Percentiles rank a stretch among this genome's conserved stretches.
These are phyloP conservation scores for Fregata magnificens DNA, from an alignment of 2,113 vertebrate genomes.

Conservation along the genomic window DNA sequence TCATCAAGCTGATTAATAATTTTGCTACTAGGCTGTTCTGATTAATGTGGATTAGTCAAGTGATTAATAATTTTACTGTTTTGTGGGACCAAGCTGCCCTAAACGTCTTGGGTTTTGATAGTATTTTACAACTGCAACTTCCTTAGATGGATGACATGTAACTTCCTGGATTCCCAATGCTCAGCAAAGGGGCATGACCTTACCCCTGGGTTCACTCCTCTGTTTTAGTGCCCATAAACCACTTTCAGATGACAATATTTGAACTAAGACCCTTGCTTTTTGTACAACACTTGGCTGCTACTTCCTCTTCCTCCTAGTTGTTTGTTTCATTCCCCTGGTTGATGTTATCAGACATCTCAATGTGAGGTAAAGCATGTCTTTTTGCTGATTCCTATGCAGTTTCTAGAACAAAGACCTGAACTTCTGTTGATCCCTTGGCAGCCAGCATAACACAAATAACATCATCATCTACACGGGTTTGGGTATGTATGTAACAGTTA, in stretches of 20 bases:
- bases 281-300: not conserved
- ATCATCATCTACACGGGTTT: not conserved
- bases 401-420: constrained; percentile 14
- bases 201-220: not conserved
- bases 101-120: constrained; percentile 31
- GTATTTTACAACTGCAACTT: constrained; percentile 55
- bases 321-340: not conserved
- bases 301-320: not conserved
- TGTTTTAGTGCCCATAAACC: constrained; percentile 5
- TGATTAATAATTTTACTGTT: constrained; percentile 71
- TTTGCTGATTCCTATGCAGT: not conserved
- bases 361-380: not conserved
- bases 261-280: not conserved
- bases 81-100: constrained; percentile 33
- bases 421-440: not conserved
- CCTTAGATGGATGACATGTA: constrained; percentile 33
- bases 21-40: constrained; percentile 50
- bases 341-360: not conserved
- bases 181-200: constrained; percentile 6
- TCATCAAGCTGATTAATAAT: constrained; percentile 71
- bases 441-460: not conserved
- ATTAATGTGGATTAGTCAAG: constrained; percentile 72
- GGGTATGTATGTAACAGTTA: not conserved
- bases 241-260: constrained; percentile 16
- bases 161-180: constrained; percentile 20